These are phyloP conservation scores for Lemur catta DNA, from an alignment of 2,797 vertebrate genomes.

Conservation along the genomic window DNA sequence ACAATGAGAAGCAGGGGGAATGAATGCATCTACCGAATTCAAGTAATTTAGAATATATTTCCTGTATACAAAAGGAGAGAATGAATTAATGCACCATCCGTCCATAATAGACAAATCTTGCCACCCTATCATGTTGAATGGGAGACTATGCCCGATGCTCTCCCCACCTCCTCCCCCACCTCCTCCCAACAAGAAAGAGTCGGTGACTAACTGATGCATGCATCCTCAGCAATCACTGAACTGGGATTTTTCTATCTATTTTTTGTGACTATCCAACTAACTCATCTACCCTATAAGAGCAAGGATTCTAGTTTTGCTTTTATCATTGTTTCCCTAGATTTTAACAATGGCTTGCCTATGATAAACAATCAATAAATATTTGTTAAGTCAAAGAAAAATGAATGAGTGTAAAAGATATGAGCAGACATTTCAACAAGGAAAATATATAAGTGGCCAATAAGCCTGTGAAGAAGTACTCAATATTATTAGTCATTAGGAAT, in stretches of 20 bases:
- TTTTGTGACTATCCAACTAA: background rate
- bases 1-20: slow-evolving; percentile 15
- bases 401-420: background rate
- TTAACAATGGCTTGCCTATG: background rate
- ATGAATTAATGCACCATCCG: background rate
- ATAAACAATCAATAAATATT: background rate
- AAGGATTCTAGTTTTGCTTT: background rate
- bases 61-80: slow-evolving; percentile 18
- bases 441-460: background rate
- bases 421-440: background rate
- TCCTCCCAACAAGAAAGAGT: background rate
- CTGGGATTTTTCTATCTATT: background rate
- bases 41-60: slow-evolving; percentile 27
- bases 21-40: background rate
- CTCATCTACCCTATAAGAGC: background rate
- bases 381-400: background rate
- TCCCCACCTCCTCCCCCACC: background rate
- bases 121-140: background rate
- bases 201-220: background rate
- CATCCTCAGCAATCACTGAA: background rate
- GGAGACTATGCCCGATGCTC: background rate
- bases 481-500: background rate
- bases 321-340: background rate
- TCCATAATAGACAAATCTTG: background rate
- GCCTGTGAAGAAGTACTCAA: background rate